Base-by-base conservation (phyloP, 1,140 invertebrate genomes). In the Dendroctonus ponderosae region DNA sequence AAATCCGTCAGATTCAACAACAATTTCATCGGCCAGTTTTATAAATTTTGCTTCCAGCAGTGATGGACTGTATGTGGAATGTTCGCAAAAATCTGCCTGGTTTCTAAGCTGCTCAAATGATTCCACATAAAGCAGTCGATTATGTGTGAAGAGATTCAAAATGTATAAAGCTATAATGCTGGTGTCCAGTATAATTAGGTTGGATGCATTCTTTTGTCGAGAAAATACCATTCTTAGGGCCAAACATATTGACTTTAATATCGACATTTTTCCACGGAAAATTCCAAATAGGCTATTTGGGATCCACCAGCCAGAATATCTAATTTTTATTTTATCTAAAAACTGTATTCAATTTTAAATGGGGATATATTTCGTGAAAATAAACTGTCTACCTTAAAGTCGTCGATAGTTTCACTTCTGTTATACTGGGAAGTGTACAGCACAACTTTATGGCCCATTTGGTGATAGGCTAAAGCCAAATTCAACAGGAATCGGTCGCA, bases 401-500 rank as follows among this genome's bases (percentile, higher is more conserved):
- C 73, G 11, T 68, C 68, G 26, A 74, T 54, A 48, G 58, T 66
- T 38, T 74, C 69, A 15, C 49, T 53, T 61, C 43, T 60, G n/a
- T 72, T 72, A 26, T 71, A 69, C 8, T 72, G 66, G 5, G 71
- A 68, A 5, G 75, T 73, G 9, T 69, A 58, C 9, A 75, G 51
- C 0, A 73, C 72, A 0, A 76, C 73, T 50, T 71, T 71, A 54
- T 71, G 71, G 7, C 74, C 74, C 39, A 68, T 52, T 41, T 72
- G 51, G 48, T 72, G 62, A 12, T 74, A 68, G 14, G 73, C 72
- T 40, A 52, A 42, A 2, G 70, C 74, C 9, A 77, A 51, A 57
- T 76, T 75, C 12, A 77, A 42, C 7, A 77, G 67, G 52, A 76
- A 77, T 9, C 73, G 68, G 63, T 77, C 75, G 39, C 68, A 66